Evolutionary conservation across 2,888 invertebrate genomes (phyloP).

Genomic region (Cybosia mesomella): DNA sequence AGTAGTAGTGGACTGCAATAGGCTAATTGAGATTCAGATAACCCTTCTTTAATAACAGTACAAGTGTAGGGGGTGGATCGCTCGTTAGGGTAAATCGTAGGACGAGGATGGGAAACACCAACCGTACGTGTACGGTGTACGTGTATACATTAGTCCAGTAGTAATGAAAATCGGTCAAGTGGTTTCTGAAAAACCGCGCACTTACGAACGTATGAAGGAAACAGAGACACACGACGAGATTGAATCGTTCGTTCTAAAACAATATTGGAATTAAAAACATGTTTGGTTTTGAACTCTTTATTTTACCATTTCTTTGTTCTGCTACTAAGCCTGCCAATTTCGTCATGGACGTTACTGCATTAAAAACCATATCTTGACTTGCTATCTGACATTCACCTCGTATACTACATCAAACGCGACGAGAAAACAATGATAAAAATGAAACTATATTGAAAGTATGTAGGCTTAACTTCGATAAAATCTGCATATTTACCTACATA

Average conservation of each 20-base stretch:
- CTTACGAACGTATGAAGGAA: background rate
- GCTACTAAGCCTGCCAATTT: background rate
- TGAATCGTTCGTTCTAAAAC: background rate
- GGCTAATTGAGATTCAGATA: too few relatives aligned
- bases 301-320: constrained; percentile 1
- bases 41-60: too few relatives aligned
- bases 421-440: constrained; percentile 8
- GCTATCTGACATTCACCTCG: constrained; percentile 10
- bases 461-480: background rate
- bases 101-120: background rate
- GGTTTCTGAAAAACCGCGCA: background rate
- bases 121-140: background rate
- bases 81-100: background rate
- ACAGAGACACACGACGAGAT: background rate
- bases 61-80: too few relatives aligned
- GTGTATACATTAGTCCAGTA: background rate
- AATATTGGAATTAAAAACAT: background rate
- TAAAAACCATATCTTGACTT: background rate
- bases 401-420: background rate
- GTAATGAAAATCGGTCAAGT: background rate
- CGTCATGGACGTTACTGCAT: background rate
- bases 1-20: too few relatives aligned
- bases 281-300: background rate
- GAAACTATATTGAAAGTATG: constrained; percentile 1
- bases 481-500: background rate